Conservation (phyloP, 1,140 invertebrate genomes). For the Acromyrmex heyeri region DNA sequence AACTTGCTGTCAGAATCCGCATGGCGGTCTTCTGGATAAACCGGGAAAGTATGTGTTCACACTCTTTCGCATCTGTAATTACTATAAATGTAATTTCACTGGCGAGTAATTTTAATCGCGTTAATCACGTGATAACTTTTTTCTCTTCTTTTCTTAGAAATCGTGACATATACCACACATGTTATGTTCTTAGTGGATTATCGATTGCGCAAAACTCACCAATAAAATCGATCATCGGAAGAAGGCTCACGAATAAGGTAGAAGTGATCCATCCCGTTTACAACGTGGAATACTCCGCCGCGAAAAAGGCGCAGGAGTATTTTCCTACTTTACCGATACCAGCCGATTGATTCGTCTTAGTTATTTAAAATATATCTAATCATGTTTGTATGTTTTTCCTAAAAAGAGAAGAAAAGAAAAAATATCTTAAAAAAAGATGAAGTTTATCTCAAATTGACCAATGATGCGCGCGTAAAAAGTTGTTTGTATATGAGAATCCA, state of each 20-base stretch:
- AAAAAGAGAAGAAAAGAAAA: constrained; percentile 28
- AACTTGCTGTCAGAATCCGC: constrained; percentile 95
- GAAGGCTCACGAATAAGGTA: constrained; percentile 76
- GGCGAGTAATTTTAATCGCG: not conserved
- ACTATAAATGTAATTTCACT: constrained; percentile 57
- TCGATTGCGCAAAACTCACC: constrained; percentile 96
- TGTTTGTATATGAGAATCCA: constrained; percentile 59
- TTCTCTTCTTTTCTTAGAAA: constrained; percentile 87
- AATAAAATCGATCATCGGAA: constrained; percentile 82
- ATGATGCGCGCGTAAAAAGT: constrained; percentile 59
- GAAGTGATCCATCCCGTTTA: constrained; percentile 83
- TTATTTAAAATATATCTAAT: constrained; percentile 54
- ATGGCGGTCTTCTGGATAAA: constrained; percentile 98
- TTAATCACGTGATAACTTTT: not conserved
- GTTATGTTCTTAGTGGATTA: constrained; percentile 98
- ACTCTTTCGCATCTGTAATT: not conserved
- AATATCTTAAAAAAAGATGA: constrained; percentile 27
- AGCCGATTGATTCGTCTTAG: constrained; percentile 75
- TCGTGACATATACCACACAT: constrained; percentile 98
- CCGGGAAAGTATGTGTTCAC: constrained; percentile 93
- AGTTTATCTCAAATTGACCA: constrained; percentile 64
- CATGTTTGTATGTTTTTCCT: constrained; percentile 65
- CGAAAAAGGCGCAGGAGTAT: constrained; percentile 79
- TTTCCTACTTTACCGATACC: constrained; percentile 81
- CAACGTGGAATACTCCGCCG: constrained; percentile 81